Evolutionary conservation across 2,888 invertebrate genomes (phyloP).

Genomic region (Oscheius onirici): DNA sequence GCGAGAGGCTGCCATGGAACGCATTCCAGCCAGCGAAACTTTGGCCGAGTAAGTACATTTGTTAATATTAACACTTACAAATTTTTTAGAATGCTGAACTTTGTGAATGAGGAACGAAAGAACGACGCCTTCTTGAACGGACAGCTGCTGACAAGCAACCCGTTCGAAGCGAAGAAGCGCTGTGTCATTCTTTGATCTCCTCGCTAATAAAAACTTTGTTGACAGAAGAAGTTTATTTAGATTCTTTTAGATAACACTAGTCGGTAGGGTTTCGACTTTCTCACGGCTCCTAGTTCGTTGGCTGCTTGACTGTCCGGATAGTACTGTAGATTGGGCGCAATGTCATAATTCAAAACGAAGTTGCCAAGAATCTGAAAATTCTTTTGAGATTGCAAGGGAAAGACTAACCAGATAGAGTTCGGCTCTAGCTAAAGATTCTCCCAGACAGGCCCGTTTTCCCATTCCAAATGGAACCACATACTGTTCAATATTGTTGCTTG

Average conservation of each 20-base stretch:
- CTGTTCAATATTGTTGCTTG: neutral
- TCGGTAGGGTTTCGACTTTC: neutral
- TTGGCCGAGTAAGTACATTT: too few species aligned
- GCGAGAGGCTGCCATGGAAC: too few species aligned
- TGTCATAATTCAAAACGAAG: neutral
- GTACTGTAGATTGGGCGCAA: neutral
- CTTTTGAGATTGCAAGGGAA: too few species aligned
- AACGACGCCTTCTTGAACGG: too few species aligned
- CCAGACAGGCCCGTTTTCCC: slow-evolving; percentile 22
- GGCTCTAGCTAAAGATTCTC: slow-evolving; percentile 20
- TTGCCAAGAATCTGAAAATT: slow-evolving; percentile 7
- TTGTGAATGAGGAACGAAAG: too few species aligned
- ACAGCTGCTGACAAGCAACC: too few species aligned
- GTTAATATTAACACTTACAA: too few species aligned
- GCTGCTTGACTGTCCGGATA: neutral
- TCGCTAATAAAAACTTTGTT: neutral
- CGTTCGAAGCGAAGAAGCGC: too few species aligned
- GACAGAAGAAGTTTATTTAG: neutral
- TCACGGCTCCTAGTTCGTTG: neutral
- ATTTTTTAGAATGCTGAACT: too few species aligned
- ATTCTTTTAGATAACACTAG: neutral
- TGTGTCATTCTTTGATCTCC: too few species aligned
- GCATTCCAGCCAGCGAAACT: too few species aligned
- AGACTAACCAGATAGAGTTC: slow-evolving; percentile 21
- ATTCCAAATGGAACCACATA: slow-evolving; percentile 17